Conservation (phyloP, 2,888 invertebrate species). For the Idaea straminata region DNA sequence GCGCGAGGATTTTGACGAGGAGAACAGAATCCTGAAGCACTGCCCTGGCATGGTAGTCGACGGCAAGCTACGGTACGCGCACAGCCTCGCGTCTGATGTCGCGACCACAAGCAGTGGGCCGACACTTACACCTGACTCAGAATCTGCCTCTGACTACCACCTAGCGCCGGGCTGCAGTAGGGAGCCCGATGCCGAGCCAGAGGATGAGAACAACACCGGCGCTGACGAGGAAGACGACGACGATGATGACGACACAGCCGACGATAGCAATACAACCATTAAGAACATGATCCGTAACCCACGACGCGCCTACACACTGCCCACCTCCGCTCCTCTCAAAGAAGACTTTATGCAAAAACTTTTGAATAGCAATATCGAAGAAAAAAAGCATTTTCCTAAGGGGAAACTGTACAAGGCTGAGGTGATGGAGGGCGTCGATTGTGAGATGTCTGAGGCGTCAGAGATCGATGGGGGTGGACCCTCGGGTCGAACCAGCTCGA, state of each 20-base stretch:
- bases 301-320: constrained; percentile 28
- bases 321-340: constrained; percentile 45
- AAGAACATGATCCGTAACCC: constrained; percentile 59
- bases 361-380: constrained; percentile 57
- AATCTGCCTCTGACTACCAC: constrained; percentile 65
- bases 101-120: constrained; percentile 56
- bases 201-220: background rate
- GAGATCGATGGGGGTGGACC: constrained; percentile 52
- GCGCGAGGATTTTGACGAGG: constrained; percentile 71
- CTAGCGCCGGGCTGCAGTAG: constrained; percentile 69
- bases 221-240: background rate
- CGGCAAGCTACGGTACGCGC: constrained; percentile 56
- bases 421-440: constrained; percentile 25
- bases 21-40: constrained; percentile 67
- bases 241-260: constrained; percentile 28
- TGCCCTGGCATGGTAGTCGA: constrained; percentile 68
- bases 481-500: constrained; percentile 61
- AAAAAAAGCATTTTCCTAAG: constrained; percentile 67
- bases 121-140: constrained; percentile 66
- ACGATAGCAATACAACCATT: constrained; percentile 62
- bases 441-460: constrained; percentile 49
- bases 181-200: constrained; percentile 26
- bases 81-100: constrained; percentile 33
- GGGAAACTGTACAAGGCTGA: constrained; percentile 69
- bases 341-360: constrained; percentile 72